A percentile compares a stretch with the other conserved stretches of the same genome.
Evolutionary conservation across 1,140 invertebrate species (phyloP).

Genomic region (Drosophila nebulosa): DNA sequence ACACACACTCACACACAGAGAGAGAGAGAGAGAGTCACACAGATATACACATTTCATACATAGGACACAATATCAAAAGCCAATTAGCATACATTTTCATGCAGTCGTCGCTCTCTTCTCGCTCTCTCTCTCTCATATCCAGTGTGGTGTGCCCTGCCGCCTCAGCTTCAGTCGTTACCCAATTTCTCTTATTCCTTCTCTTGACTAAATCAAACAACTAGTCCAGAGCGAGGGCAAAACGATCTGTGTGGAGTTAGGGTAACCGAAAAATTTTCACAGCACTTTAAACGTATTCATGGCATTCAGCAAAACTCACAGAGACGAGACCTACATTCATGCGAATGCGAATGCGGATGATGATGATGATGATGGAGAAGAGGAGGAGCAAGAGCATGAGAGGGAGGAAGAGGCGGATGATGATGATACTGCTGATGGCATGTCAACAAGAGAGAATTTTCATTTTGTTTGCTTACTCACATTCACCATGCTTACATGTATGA

Average conservation of each 20-base stretch:
- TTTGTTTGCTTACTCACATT: constrained; percentile 67
- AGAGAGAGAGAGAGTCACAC: background rate
- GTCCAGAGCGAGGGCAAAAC: background rate
- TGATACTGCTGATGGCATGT: constrained; percentile 54
- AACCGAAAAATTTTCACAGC: constrained; percentile 65
- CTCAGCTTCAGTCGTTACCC: no score
- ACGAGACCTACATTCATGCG: constrained; percentile 1
- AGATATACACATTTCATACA: constrained; percentile 9
- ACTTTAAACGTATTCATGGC: constrained; percentile 70
- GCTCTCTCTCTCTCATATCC: background rate
- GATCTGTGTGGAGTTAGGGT: background rate
- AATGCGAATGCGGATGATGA: constrained; percentile 17
- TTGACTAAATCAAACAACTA: constrained; percentile 65
- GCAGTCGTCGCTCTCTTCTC: constrained; percentile 12
- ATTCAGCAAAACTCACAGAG: constrained; percentile 7
- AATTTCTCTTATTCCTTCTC: background rate
- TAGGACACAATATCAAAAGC: constrained; percentile 71
- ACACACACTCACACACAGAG: constrained; percentile 19
- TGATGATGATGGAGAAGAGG: constrained; percentile 25
- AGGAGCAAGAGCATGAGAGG: constrained; percentile 36
- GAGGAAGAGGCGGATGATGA: constrained; percentile 8
- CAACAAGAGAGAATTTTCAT: constrained; percentile 69
- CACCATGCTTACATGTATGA: constrained; percentile 23
- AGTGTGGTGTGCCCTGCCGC: background rate
- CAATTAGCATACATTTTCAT: constrained; percentile 76